A percentile compares a stretch with the other conserved stretches of the same genome.
Evolutionary conservation across 2,888 invertebrate genomes (phyloP).

Genomic region (Scaptomyza caliginosa): DNA sequence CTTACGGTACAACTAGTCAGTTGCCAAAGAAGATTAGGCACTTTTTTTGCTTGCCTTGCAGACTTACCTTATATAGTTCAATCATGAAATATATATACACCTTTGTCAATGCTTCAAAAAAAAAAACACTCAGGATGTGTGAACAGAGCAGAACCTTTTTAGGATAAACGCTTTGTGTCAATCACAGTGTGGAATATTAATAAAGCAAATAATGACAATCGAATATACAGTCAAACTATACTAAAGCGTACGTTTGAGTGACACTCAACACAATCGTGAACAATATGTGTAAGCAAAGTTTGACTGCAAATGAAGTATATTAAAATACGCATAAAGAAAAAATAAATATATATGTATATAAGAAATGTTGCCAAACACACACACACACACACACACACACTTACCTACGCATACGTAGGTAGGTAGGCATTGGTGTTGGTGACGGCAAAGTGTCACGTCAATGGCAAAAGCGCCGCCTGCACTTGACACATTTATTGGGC

Average conservation of each 20-base stretch:
- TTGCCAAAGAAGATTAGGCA: too few relatives aligned
- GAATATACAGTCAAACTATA: not conserved
- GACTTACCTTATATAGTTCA: too few relatives aligned
- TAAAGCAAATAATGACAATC: slow-evolving; percentile 36
- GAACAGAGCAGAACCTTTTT: too few relatives aligned
- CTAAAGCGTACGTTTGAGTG: not conserved
- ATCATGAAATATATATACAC: too few relatives aligned
- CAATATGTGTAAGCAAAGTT: not conserved
- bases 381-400: not conserved
- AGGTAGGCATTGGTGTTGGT: slow-evolving; percentile 6
- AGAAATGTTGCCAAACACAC: slow-evolving; percentile 42
- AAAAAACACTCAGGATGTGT: too few relatives aligned
- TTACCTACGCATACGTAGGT: not conserved
- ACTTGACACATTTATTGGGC: slow-evolving; percentile 77
- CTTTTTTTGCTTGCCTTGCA: too few relatives aligned
- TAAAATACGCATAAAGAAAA: slow-evolving; percentile 14
- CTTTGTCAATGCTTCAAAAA: too few relatives aligned
- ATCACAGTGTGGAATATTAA: slow-evolving; percentile 46
- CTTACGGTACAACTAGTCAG: too few relatives aligned
- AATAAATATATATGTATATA: slow-evolving; percentile 27
- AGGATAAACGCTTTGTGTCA: slow-evolving; percentile 39
- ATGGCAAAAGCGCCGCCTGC: slow-evolving; percentile 73
- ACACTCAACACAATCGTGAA: not conserved
- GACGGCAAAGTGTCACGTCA: slow-evolving; percentile 67
- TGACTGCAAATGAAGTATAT: slow-evolving; percentile 5